A percentile compares a stretch with the other conserved stretches of the same genome.
Conservation (phyloP, 2,888 invertebrate genomes). For the Caenorhabditis angaria region DNA sequence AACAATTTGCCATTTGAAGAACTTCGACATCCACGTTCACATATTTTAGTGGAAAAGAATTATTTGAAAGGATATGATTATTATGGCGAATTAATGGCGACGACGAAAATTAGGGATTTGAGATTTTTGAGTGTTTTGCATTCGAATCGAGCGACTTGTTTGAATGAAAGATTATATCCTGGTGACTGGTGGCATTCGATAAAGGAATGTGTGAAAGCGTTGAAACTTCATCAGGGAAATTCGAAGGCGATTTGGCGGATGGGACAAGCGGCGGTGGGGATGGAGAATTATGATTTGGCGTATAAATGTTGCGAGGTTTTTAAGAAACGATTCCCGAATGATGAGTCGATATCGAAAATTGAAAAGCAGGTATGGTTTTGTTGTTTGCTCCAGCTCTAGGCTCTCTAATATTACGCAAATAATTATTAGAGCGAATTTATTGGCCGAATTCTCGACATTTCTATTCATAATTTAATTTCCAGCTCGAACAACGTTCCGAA, state of each 20-base stretch:
- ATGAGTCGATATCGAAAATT: conserved; percentile 20
- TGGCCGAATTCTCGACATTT: no score
- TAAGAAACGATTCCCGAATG: conserved; percentile 64
- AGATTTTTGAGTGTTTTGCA: conserved; percentile 80
- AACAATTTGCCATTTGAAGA: neutral
- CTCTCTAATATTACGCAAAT: no score
- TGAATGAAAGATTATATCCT: conserved; percentile 84
- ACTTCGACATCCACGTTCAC: neutral
- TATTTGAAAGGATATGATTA: neutral
- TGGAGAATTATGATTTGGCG: conserved; percentile 81
- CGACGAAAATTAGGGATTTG: neutral
- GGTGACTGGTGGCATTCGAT: conserved; percentile 76
- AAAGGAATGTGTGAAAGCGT: conserved; percentile 83
- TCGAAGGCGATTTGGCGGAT: conserved; percentile 80
- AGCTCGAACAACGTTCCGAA: no score
- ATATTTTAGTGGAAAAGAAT: neutral
- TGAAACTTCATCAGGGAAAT: conserved; percentile 82
- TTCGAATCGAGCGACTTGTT: conserved; percentile 87
- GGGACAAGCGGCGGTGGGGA: conserved; percentile 82
- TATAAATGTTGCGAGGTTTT: conserved; percentile 78
- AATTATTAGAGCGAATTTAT: no score
- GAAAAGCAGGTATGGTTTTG: conserved; percentile 24
- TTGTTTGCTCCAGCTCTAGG: no score
- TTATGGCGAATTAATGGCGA: neutral
- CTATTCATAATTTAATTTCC: no score